A percentile compares a stretch with the other conserved stretches of the same genome.
phyloP scores from a whole-genome alignment of 2,888 invertebrate species.

The Orthonevra nobilis region DNA sequence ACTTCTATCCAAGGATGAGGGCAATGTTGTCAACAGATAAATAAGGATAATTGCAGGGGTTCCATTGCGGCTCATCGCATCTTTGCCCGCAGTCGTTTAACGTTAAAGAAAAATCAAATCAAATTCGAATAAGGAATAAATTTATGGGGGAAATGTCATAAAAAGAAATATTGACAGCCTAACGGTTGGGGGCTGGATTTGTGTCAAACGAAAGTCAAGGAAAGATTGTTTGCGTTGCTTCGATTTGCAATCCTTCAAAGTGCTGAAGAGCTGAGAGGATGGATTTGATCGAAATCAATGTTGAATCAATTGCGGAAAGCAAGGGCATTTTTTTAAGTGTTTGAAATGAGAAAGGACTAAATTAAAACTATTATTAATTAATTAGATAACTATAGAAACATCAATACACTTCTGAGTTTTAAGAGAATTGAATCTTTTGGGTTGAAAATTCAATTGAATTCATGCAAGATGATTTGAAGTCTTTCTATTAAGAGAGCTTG shows the following conservation, averaged over 20 bases:
- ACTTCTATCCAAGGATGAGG: not conserved
- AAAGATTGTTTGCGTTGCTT: conserved; percentile 4
- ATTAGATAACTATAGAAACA: no score
- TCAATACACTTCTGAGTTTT: no score
- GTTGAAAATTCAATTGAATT: no score
- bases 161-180: conserved; percentile 52
- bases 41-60: conserved; percentile 56
- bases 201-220: conserved; percentile 46
- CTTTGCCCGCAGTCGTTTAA: conserved; percentile 33
- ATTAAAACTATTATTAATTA: no score
- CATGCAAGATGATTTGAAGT: no score
- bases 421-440: no score
- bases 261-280: conserved; percentile 17
- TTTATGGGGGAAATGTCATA: conserved; percentile 60
- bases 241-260: conserved; percentile 20
- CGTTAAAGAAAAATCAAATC: conserved; percentile 40
- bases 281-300: no score
- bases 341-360: no score
- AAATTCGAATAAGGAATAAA: conserved; percentile 51
- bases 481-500: no score
- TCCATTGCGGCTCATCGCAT: conserved; percentile 64
- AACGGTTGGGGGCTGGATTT: not conserved
- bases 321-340: no score
- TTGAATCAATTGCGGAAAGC: no score
- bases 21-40: conserved; percentile 47